These are phyloP conservation scores for Vanacampus margaritifer DNA, from an alignment of 2,113 vertebrate species.

Conservation along the genomic window DNA sequence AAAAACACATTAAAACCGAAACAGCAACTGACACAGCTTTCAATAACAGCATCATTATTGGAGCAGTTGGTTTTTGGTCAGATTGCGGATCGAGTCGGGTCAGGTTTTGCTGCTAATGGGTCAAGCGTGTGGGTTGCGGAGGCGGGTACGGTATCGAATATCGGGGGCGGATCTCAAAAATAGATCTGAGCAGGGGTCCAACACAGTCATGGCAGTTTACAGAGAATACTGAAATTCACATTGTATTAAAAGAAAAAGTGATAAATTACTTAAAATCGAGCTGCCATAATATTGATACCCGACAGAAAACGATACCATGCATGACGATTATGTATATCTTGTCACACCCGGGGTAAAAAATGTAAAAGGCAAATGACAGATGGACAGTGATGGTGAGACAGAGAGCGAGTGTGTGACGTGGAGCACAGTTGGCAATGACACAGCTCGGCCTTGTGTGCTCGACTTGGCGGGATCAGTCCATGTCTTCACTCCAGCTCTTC, in stretches of 20 bases:
- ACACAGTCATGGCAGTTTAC: background rate
- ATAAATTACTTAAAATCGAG: background rate
- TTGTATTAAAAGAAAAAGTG: background rate
- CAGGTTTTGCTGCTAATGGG: background rate
- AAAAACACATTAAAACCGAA: background rate
- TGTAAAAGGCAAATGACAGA: constrained; percentile 18
- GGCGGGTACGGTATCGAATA: background rate
- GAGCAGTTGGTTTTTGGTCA: background rate
- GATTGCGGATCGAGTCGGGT: background rate
- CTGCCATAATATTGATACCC: background rate
- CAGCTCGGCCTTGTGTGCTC: constrained; percentile 50
- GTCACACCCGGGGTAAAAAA: background rate
- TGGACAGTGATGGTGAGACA: background rate
- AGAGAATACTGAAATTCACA: background rate
- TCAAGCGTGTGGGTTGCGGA: background rate
- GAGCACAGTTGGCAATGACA: constrained; percentile 30
- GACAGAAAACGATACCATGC: background rate
- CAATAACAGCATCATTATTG: background rate
- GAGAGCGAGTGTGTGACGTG: constrained; percentile 17
- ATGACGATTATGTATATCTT: constrained; percentile 9
- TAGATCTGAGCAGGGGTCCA: background rate
- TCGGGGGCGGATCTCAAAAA: background rate
- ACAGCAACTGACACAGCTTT: background rate
- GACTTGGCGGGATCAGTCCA: constrained; percentile 49
- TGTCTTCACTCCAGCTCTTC: constrained; percentile 62